A percentile compares a stretch with the other conserved stretches of the same genome.
Conservation (phyloP, 92 coral and sea anemone genomes). For the Nematostella vectensis region DNA sequence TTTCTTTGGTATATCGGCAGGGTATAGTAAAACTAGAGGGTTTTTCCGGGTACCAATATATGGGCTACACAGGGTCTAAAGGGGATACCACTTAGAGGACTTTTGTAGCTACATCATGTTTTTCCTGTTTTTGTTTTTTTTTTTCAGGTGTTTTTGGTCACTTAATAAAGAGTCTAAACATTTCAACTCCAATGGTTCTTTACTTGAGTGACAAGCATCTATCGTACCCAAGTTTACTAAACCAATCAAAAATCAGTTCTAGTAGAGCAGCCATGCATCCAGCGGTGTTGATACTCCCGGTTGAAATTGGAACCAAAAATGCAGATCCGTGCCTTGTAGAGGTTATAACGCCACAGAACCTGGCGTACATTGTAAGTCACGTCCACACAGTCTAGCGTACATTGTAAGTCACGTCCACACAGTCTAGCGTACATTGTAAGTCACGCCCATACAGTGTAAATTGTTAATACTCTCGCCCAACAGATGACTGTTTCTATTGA, state of each 20-base stretch:
- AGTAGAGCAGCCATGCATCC: not conserved
- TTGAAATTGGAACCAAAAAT: slow-evolving; percentile 4
- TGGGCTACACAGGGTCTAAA: too few relatives aligned
- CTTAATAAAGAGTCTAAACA: not conserved
- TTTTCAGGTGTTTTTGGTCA: slow-evolving; percentile 10
- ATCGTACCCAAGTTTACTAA: not conserved
- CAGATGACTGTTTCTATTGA: not conserved
- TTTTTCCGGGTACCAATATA: too few relatives aligned
- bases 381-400: slow-evolving; percentile 28
- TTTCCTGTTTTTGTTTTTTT: too few relatives aligned
- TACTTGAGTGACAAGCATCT: not conserved
- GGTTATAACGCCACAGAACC: slow-evolving; percentile 19
- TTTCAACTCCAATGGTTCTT: not conserved
- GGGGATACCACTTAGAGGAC: too few relatives aligned
- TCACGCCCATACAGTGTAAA: slow-evolving; percentile 11
- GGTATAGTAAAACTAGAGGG: too few relatives aligned
- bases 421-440: slow-evolving; percentile 40
- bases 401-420: slow-evolving; percentile 14
- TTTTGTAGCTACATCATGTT: not conserved
- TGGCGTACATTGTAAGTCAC: slow-evolving; percentile 28
- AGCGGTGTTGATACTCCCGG: slow-evolving; percentile 18
- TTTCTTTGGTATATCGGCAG: too few relatives aligned
- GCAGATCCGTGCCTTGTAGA: slow-evolving; percentile 25
- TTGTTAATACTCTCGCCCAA: too few relatives aligned
- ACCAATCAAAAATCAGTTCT: slow-evolving; percentile 1